Conservation (phyloP, 2,888 invertebrate genomes). For the Xestobium rufovillosum region DNA sequence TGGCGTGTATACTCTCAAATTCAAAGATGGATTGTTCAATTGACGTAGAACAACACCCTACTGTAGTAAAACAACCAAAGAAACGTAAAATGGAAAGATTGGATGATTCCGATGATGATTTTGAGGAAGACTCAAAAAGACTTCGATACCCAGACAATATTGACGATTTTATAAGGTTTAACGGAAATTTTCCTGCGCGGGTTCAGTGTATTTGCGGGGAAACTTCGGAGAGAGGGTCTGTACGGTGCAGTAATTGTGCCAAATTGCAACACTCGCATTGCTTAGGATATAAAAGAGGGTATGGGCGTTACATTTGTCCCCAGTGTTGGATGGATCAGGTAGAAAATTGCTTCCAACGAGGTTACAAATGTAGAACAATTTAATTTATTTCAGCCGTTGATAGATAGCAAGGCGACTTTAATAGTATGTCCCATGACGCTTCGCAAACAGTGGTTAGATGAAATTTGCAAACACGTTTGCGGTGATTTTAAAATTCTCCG, state of each 20-base stretch:
- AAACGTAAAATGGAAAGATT: conserved; percentile 16
- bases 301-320: conserved; percentile 52
- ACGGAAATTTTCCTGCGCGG: too few species aligned
- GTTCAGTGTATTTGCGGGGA: conserved; percentile 44
- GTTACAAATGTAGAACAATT: too few species aligned
- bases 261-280: conserved; percentile 58
- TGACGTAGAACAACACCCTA: conserved; percentile 7
- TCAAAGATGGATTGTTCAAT: conserved; percentile 32
- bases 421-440: conserved; percentile 65
- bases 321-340: conserved; percentile 52
- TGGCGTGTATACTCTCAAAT: conserved; percentile 57
- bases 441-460: conserved; percentile 63
- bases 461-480: conserved; percentile 56
- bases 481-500: conserved; percentile 47
- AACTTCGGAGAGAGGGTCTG: conserved; percentile 24
- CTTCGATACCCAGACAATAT: too few species aligned
- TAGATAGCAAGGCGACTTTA: conserved; percentile 56
- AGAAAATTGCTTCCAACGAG: conserved; percentile 11
- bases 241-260: conserved; percentile 51
- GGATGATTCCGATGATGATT: conserved; percentile 22
- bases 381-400: conserved; percentile 37
- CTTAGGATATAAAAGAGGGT: conserved; percentile 45
- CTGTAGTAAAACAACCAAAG: conserved; percentile 16
- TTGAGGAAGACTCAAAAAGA: conserved; percentile 23
- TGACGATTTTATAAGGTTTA: too few species aligned